phyloP scores from a whole-genome alignment of 2,888 invertebrate genomes.

The Pyrochroa serraticornis region DNA sequence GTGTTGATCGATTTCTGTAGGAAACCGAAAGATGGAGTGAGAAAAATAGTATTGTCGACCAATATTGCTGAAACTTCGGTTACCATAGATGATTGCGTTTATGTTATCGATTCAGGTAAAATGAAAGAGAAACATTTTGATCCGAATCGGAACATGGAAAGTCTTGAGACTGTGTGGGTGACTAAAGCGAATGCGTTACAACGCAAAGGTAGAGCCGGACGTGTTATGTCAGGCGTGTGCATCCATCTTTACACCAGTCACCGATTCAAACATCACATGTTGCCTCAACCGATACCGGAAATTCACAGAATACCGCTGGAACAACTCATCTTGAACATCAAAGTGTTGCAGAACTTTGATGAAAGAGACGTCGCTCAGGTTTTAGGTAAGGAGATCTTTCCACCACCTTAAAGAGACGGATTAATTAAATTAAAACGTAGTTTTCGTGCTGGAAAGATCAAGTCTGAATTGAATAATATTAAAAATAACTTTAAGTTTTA shows the following conservation, averaged over 20 bases:
- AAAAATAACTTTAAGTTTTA: no score
- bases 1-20: constrained; percentile 58
- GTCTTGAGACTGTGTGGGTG: constrained; percentile 87
- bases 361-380: constrained; percentile 48
- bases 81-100: constrained; percentile 95
- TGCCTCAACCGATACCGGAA: constrained; percentile 83
- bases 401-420: no score
- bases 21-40: constrained; percentile 69
- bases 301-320: constrained; percentile 89
- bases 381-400: constrained; percentile 43
- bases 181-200: constrained; percentile 90
- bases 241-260: constrained; percentile 85
- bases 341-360: constrained; percentile 65
- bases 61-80: constrained; percentile 96
- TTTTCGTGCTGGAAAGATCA: no score
- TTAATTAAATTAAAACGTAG: no score
- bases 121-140: constrained; percentile 90
- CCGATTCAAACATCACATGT: constrained; percentile 68
- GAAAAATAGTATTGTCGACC: constrained; percentile 89
- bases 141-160: constrained; percentile 85
- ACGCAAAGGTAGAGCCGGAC: constrained; percentile 87
- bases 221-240: constrained; percentile 87
- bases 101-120: constrained; percentile 89
- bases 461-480: no score
- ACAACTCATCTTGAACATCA: constrained; percentile 76